phyloP scores from a whole-genome alignment of 1,140 invertebrate species.

The Saccostrea echinata region DNA sequence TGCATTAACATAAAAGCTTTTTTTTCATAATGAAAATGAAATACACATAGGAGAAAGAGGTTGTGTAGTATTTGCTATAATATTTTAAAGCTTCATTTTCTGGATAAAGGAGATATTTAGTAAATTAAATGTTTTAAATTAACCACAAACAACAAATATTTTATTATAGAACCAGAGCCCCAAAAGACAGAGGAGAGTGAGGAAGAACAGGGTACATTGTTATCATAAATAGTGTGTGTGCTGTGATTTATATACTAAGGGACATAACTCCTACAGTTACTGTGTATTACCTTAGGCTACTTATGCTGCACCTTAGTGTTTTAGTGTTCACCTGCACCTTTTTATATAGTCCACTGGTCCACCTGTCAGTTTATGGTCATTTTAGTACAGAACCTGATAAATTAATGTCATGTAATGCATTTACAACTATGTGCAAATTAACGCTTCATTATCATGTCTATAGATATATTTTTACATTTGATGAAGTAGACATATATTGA shows the following conservation, averaged over 20 bases:
- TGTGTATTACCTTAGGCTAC: background rate
- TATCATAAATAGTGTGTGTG: conserved; percentile 4
- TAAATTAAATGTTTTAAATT: background rate
- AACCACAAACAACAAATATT: conserved; percentile 3
- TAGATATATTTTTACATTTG: background rate
- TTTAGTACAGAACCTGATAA: background rate
- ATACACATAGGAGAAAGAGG: too few relatives aligned
- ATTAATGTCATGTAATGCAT: background rate
- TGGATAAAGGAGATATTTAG: background rate
- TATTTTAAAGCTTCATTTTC: background rate
- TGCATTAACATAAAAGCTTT: too few relatives aligned
- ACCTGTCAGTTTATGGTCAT: conserved; percentile 8
- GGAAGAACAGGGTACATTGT: conserved; percentile 3
- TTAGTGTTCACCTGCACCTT: background rate
- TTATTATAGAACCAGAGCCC: conserved; percentile 32
- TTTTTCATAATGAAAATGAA: too few relatives aligned
- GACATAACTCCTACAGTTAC: background rate
- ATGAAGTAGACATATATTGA: background rate
- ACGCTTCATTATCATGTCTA: background rate
- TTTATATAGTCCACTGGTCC: background rate
- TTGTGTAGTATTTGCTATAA: too few relatives aligned
- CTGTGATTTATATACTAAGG: conserved; percentile 18
- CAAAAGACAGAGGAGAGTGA: background rate
- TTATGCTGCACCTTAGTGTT: background rate
- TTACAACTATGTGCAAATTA: background rate